These are phyloP conservation scores for Fratercula arctica DNA, from an alignment of 2,797 vertebrate species.

Conservation along the genomic window DNA sequence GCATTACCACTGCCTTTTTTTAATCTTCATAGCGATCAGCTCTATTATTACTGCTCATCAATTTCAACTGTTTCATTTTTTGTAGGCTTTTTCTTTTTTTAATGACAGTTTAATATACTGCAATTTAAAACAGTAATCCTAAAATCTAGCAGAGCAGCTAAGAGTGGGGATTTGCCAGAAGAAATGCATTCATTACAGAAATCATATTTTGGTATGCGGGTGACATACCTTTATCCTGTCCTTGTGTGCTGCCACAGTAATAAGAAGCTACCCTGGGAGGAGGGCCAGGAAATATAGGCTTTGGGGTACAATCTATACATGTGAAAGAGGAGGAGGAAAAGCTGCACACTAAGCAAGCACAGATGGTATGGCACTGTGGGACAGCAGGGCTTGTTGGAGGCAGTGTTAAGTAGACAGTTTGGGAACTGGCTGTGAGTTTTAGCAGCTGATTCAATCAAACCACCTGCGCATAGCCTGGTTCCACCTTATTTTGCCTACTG, in stretches of 20 bases:
- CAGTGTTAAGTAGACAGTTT: slow-evolving; percentile 60
- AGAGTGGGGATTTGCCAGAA: background rate
- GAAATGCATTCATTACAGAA: background rate
- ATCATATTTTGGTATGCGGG: background rate
- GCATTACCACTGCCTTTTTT: background rate
- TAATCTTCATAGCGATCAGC: background rate
- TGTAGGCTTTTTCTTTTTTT: background rate
- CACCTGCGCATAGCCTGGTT: background rate
- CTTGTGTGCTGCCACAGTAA: background rate
- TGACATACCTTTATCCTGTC: background rate
- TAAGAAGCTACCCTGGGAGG: background rate
- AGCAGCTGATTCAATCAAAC: slow-evolving; percentile 54
- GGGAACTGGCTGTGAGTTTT: slow-evolving; percentile 54
- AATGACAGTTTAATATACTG: background rate
- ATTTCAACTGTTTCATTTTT: background rate
- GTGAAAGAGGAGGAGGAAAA: slow-evolving; percentile 38
- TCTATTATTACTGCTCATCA: background rate
- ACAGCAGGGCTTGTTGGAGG: slow-evolving; percentile 46
- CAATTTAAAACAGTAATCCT: background rate
- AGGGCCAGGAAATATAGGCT: slow-evolving; percentile 18
- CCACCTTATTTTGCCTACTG: background rate
- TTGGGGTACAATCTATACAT: background rate
- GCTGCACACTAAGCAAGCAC: slow-evolving; percentile 33
- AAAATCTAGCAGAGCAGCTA: background rate
- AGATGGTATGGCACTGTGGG: slow-evolving; percentile 31